Evolutionary conservation across 2,113 vertebrate genomes (phyloP), one percentile per base, ranked within the genome.

Genomic region (Lasiurus cinereus): DNA sequence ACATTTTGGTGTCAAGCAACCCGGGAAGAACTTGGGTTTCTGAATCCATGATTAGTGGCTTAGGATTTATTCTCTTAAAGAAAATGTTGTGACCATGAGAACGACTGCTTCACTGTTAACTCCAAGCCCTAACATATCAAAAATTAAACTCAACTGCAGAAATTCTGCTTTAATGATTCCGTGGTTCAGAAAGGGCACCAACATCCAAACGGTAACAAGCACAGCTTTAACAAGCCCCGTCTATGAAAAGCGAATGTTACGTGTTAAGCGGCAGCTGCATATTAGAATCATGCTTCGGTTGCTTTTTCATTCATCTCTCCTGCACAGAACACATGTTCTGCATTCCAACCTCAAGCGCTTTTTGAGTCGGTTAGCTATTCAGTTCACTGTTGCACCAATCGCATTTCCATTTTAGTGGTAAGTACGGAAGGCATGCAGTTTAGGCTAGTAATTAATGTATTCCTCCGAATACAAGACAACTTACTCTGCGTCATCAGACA

Each of bases 401-500:
- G 97, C 95, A 97, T 97, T 97, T 98, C 95, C 95, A 97, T 98
- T 39, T 39, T 98, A 98, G 98, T 98, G 97, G 95, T 96, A 96
- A 98, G 97, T 97, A 69, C 21, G 80, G 94, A 94, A 96, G 98
- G 98, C 98, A 98, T 98, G 98, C 98, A 98, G 96, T 97, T 96
- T 97, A 98, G 97, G 96, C 96, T 98, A 97, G 94, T 94, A 96
- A 98, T 97, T 97, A 97, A 97, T 85, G 97, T 83, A 97, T 97
- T 97, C 98, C 98, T 96, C 93, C 36, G 87, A 97, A 97, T 89
- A 97, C 96, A 97, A 97, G 94, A 97, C 97, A 98, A 99, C 99
- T 99, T 99, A 99, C 99, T 99, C 99, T 97, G 98, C 97, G 96
- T 99, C 99, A 98, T 99, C 99, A 98, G 99, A 99, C 98, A 99